Conservation (phyloP, 2,888 invertebrate genomes). For the Autographa pulchrina region DNA sequence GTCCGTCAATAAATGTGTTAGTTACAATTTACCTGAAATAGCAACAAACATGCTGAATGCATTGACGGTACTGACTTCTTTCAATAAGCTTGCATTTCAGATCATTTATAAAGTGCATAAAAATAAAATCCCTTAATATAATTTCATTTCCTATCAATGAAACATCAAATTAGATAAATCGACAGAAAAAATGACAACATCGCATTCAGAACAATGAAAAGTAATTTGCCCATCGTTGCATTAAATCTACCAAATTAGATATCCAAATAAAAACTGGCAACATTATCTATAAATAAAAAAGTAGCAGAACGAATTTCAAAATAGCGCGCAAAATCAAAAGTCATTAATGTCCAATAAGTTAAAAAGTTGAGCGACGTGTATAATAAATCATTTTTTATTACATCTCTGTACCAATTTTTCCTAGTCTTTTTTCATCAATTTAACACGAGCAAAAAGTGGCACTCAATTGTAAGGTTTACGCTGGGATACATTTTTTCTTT, state of each 20-base stretch:
- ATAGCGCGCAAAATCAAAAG: slow-evolving; percentile 84
- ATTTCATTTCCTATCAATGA: slow-evolving; percentile 19
- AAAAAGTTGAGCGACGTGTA: slow-evolving; percentile 84
- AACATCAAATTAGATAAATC: slow-evolving; percentile 46
- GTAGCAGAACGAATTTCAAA: slow-evolving; percentile 70
- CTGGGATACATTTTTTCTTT: slow-evolving; percentile 71
- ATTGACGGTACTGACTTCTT: too few relatives aligned
- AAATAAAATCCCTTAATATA: slow-evolving; percentile 5
- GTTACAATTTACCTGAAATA: too few relatives aligned
- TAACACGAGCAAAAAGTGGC: slow-evolving; percentile 87
- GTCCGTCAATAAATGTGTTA: too few relatives aligned
- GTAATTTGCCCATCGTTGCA: slow-evolving; percentile 58
- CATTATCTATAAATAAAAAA: slow-evolving; percentile 71
- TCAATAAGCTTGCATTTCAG: too few relatives aligned
- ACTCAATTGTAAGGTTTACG: slow-evolving; percentile 87
- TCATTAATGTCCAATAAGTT: slow-evolving; percentile 89
- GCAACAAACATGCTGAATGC: too few relatives aligned
- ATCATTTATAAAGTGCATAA: not conserved
- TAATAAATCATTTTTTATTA: slow-evolving; percentile 89
- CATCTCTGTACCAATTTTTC: slow-evolving; percentile 85
- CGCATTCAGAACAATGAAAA: slow-evolving; percentile 53
- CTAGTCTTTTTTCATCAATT: slow-evolving; percentile 88
- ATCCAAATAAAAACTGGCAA: slow-evolving; percentile 67
- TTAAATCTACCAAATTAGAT: slow-evolving; percentile 69
- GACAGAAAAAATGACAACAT: slow-evolving; percentile 39